Evolutionary conservation across 1,140 invertebrate genomes (phyloP), one percentile per base, ranked within the genome.

Genomic region (Polyergus mexicanus): DNA sequence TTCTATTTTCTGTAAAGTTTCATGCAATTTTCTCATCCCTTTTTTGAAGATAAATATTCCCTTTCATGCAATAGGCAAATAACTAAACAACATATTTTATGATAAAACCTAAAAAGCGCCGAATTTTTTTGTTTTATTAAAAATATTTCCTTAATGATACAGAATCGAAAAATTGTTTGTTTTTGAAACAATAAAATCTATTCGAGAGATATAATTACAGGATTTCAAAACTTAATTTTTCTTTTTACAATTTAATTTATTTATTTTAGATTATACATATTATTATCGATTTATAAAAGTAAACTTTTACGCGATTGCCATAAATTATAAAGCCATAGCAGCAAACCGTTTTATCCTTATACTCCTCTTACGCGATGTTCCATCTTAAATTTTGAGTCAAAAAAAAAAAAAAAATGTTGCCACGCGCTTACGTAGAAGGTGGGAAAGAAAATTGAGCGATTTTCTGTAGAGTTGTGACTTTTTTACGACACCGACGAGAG

Each of bases 381-480:
- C 6, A 13, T 44, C 25, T 69, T 58, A 0, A 19, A 81, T 22
- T 22, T 81, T 25, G 10, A 16, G 8, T 13, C 47, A 38, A 32
- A 4, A 16, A 19, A 13, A n/a, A n/a, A 28, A 58, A 71, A 81
- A 80, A 41, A 32, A 83, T 81, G 16, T 13, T 25, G 28, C 2
- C 25, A 19, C 69, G 4, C 16, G 1, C 25, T 62, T 19, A 72
- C 47, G 69, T 72, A 32, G 2, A 11, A 6, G 16, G 19, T 16
- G 38, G 38, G 25, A 60, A 72, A 60, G 68, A 83, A 44, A 72
- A 72, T 47, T 74, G 47, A 83, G 25, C 54, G 78, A 74, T 41
- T 60, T 62, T 83, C 68, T 62, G n/a, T 56, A 72, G 78, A 56
- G 4, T 83, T 54, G 54, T 83, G 78, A 83, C 68, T 74, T 83